Base-by-base conservation (phyloP, 1,140 invertebrate species). In the Drosophila sechellia region DNA sequence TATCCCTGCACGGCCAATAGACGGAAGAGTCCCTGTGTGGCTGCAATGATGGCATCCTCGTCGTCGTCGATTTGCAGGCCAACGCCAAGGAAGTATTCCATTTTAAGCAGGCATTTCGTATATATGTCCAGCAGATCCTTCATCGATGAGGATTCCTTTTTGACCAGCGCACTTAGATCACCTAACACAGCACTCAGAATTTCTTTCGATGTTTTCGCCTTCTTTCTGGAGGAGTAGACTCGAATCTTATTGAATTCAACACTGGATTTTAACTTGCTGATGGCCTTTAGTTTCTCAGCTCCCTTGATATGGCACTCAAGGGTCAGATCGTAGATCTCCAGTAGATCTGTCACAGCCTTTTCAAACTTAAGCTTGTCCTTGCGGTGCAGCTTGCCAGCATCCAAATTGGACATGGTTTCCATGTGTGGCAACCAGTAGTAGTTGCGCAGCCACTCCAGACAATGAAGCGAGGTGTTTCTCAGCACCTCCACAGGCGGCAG, bases 381-480 rank as follows among this genome's bases (percentile, higher is more conserved):
- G 13, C 53, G 58, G 11, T 84, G 68, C 25, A 92, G 40, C n/a
- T 77, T 71, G 0, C 52, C 57, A 1, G 78, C 76, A 57, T 79
- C 66, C 17, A 91, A 71, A 70, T 92, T 65, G 0, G 15, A 43
- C 74, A 92, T 78, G 0, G 31, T 69, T 5, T 81, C 59, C 3
- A 42, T 27, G 25, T 91, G 87, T 0, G 73, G 72, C 12, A 64
- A 39, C 92, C 92, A 92, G 55, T 92, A 92, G 37, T 85, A 91
- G 2, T 56, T 70, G 0, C 71, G 64, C 4, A 92, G 42, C 92
- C 92, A 92, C 1, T 84, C 61, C 11, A 92, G 20, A 31, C 92
- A 92, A 27, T 85, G 78, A 3, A 49, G 15, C 0, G 81, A 57
- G 2, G 91, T 81, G 13, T 56, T 68, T 0, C 91, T 64, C 4